Evolutionary conservation across 2,888 invertebrate species (phyloP), one percentile per base, ranked within the genome.

Genomic region (Xanthostigma xanthostigma): DNA sequence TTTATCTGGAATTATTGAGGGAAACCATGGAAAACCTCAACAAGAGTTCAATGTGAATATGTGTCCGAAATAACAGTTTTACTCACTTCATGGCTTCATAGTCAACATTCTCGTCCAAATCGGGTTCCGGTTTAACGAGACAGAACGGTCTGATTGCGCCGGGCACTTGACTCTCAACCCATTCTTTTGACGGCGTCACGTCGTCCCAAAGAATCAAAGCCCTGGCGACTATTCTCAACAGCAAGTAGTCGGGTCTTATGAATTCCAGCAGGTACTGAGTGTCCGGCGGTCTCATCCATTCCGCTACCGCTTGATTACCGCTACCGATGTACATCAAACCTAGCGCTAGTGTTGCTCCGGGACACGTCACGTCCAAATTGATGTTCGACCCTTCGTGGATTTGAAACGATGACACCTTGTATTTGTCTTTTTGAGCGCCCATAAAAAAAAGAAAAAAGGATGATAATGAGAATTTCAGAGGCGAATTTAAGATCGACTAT

Each of bases 281-380:
- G 56, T 82, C 78, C 0, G 96, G 95, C 1, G 92, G 86, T 41
- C 78, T 73, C 75, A 97, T 83, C 92, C 93, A 93, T 54, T 84
- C 79, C 4, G 93, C 92, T 2, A 94, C 84, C 2, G 92, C 85
- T 53, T 78, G 75, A 69, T 88, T 89, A 50, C 80, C 79, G 3
- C 88, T 85, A 53, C 84, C 81, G 62, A 94, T 79, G 71, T 88
- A 96, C 76, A 95, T 85, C 58, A 97, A 76, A 0, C 95, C 96
- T 4, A 98, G 71, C 0, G 97, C 96, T 36, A 96, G 71, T 0
- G 94, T 94, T 1, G 97, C 95, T 1, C 95, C 95, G 0, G 96
- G 94, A 1, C 93, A 85, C 2, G 95, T 96, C 44, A 97, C 91
- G 69, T 97, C 94, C 50, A 93, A 81, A 69, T 97, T 97, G 43